These are phyloP conservation scores for Myotis lucifugus DNA, from an alignment of 2,113 vertebrate genomes.

Conservation along the genomic window DNA sequence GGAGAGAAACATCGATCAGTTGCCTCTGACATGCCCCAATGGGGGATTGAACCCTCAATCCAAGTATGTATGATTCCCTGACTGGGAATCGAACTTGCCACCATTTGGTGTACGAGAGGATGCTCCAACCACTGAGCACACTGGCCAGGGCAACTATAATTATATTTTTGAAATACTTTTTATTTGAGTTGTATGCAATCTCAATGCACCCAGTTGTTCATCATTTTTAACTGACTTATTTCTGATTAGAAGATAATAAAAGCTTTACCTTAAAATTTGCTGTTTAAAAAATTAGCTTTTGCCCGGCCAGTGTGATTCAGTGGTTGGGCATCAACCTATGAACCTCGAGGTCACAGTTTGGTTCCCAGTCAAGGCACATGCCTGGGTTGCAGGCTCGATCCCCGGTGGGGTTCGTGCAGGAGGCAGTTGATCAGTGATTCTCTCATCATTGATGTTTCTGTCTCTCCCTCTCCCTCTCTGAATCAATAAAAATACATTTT, in stretches of 20 bases:
- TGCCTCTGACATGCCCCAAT: background rate
- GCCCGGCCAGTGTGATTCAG: too few relatives aligned
- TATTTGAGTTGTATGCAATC: background rate
- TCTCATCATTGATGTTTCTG: too few relatives aligned
- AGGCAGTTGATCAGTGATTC: too few relatives aligned
- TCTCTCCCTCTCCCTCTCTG: too few relatives aligned
- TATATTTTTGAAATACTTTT: slow-evolving; percentile 28
- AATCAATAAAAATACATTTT: too few relatives aligned
- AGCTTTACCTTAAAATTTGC: slow-evolving; percentile 47
- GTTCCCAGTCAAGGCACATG: too few relatives aligned
- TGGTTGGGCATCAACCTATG: too few relatives aligned
- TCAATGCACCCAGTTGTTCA: background rate
- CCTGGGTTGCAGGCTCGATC: too few relatives aligned
- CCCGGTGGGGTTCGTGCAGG: too few relatives aligned
- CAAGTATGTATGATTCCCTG: too few relatives aligned
- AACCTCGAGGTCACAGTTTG: too few relatives aligned
- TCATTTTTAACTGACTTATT: background rate
- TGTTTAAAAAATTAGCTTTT: background rate
- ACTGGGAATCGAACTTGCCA: too few relatives aligned
- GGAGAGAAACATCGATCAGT: background rate
- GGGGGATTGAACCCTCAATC: background rate
- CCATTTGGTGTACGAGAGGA: background rate
- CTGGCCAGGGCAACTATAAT: background rate
- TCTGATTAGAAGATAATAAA: slow-evolving; percentile 57
- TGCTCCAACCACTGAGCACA: background rate